Percentiles rank a stretch among this genome's conserved stretches.
Conservation (phyloP, 2,113 vertebrate species). For the Excalfactoria chinensis region DNA sequence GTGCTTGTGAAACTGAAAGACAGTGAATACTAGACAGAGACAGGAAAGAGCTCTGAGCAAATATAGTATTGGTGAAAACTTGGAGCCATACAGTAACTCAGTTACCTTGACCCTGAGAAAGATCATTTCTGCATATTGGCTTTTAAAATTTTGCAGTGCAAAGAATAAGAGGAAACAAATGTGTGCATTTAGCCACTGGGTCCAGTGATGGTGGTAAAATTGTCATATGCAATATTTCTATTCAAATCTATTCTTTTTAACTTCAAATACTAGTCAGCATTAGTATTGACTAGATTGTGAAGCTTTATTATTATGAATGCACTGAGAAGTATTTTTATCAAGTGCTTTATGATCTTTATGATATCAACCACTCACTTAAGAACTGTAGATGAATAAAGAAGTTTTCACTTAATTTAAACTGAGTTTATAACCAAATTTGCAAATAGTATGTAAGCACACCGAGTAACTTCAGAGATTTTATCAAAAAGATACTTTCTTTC, state of each 20-base stretch:
- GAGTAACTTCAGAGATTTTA: accelerated
- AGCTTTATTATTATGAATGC: not conserved
- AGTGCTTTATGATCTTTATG: not conserved
- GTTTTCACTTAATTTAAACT: not conserved
- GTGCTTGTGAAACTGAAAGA: constrained; percentile 24
- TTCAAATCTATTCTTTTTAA: not conserved
- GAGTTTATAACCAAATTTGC: not conserved
- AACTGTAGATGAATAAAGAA: not conserved
- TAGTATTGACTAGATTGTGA: not conserved
- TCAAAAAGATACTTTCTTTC: not conserved
- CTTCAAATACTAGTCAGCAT: not conserved
- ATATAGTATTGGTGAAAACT: not conserved
- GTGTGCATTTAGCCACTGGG: not conserved
- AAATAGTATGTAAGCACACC: not conserved
- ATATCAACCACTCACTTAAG: not conserved
- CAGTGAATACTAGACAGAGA: not conserved
- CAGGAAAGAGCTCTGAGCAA: constrained; percentile 6
- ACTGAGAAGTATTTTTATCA: not conserved
- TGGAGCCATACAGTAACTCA: not conserved
- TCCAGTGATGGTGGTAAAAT: not conserved
- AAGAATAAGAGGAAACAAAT: not conserved
- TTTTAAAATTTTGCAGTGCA: no score
- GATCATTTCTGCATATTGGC: not conserved
- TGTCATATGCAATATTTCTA: not conserved
- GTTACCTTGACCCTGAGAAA: not conserved